Conservation (phyloP, 2,113 vertebrate genomes). For the Chauna torquata region DNA sequence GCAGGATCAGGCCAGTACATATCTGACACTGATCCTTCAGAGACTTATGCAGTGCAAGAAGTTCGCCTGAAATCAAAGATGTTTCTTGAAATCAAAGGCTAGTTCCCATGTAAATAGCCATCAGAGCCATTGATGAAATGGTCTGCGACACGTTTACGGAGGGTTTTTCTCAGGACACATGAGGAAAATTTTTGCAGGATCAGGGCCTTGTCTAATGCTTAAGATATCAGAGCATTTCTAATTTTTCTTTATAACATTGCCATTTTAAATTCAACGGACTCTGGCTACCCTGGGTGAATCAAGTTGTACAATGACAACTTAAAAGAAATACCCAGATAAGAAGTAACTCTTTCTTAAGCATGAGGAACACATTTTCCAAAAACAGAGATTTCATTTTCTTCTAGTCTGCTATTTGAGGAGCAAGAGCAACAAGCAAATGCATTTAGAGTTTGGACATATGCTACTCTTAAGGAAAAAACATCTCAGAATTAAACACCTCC, state of each 20-base stretch:
- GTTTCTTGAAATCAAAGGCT: background rate
- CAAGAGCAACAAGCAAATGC: background rate
- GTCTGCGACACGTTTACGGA: background rate
- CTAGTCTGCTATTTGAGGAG: background rate
- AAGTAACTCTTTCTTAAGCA: background rate
- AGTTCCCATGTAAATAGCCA: background rate
- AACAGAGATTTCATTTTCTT: background rate
- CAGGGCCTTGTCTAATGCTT: background rate
- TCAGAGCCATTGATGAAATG: background rate
- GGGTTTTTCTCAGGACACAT: background rate
- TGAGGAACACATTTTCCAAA: background rate
- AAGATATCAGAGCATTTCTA: background rate
- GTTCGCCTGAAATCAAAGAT: background rate
- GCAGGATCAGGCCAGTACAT: background rate
- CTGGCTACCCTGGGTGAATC: background rate
- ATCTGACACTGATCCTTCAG: conserved; percentile 10
- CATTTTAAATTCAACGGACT: background rate
- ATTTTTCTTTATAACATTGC: background rate
- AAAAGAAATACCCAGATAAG: background rate
- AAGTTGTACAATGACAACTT: background rate
- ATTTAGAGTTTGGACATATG: background rate
- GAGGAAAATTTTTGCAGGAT: background rate
- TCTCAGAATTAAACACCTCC: background rate
- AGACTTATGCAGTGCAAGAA: background rate
- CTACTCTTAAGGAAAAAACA: background rate